phyloP scores from a whole-genome alignment of 2,113 vertebrate genomes.

The Aegithalos caudatus region DNA sequence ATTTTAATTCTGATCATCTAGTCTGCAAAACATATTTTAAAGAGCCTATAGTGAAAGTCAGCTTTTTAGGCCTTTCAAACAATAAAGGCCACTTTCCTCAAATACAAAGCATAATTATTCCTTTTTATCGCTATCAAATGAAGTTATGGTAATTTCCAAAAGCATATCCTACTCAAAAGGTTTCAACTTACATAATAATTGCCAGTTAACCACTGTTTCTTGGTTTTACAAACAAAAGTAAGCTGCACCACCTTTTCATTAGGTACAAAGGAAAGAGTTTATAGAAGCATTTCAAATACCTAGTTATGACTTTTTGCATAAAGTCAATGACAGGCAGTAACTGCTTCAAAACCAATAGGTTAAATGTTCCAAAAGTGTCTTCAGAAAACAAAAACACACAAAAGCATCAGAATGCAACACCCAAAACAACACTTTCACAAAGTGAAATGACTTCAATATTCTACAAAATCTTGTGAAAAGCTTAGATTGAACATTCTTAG shows the following conservation, averaged over 20 bases:
- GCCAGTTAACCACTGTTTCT: not conserved
- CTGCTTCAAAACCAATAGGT: not conserved
- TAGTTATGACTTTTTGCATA: not conserved
- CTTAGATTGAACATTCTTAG: not conserved
- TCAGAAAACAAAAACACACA: not conserved
- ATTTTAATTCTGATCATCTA: not conserved
- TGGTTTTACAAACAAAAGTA: not conserved
- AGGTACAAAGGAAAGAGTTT: not conserved
- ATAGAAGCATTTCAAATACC: not conserved
- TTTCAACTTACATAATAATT: not conserved
- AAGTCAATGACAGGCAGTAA: not conserved
- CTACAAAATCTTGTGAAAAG: not conserved
- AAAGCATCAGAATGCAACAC: not conserved
- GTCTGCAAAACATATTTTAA: not conserved
- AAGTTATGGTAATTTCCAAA: not conserved
- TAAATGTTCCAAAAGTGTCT: not conserved
- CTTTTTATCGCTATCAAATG: not conserved
- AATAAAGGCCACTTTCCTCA: not conserved
- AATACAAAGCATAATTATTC: not conserved
- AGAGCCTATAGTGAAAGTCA: not conserved
- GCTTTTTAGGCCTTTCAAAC: not conserved
- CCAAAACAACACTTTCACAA: not conserved
- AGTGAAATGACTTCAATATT: not conserved
- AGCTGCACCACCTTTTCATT: not conserved
- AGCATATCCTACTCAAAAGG: not conserved